Conservation (phyloP, 2,797 vertebrate genomes). For the Discoglossus pictus region DNA sequence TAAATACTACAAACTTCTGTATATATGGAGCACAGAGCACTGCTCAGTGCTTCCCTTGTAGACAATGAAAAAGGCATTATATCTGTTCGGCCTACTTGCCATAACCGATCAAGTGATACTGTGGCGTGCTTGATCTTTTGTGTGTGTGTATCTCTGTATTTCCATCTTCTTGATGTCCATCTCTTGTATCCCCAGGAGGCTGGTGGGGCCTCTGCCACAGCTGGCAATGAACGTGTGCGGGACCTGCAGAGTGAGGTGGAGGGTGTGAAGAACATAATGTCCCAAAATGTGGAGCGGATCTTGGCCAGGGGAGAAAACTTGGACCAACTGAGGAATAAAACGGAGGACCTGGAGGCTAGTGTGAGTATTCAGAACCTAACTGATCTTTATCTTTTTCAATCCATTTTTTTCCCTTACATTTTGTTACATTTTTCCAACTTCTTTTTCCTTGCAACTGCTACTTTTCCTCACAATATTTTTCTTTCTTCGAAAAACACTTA, state of each 20-base stretch:
- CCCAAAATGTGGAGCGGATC: constrained; percentile 89
- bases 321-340: constrained; percentile 89
- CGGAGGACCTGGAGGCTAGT: constrained; percentile 87
- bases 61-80: no score
- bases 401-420: not conserved
- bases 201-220: constrained; percentile 45
- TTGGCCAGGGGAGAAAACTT: constrained; percentile 89
- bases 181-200: constrained; percentile 44
- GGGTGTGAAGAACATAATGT: constrained; percentile 89
- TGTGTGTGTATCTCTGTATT: no score
- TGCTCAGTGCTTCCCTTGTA: no score
- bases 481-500: no score
- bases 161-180: no score
- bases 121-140: no score
- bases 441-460: not conserved
- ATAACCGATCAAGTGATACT: no score
- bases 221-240: constrained; percentile 66
- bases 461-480: no score
- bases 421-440: not conserved
- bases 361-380: constrained; percentile 64
- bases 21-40: no score
- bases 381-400: not conserved
- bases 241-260: constrained; percentile 82
- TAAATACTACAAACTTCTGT: no score
- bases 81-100: no score